These are phyloP conservation scores for Drepana arcuata DNA, from an alignment of 1,140 invertebrate species.

Conservation along the genomic window DNA sequence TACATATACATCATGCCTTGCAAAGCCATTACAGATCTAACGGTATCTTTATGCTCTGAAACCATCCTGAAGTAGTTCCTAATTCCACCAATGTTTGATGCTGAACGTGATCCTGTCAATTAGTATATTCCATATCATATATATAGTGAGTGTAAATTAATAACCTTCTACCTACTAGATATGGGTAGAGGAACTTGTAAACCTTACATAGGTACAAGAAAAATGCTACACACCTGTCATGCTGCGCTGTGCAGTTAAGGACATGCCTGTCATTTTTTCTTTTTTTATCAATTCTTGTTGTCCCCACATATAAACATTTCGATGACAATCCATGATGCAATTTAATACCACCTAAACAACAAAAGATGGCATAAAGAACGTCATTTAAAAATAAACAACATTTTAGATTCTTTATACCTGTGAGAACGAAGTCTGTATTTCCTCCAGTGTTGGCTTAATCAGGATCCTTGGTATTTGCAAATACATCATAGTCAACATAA, in stretches of 20 bases:
- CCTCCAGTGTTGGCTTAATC: conserved; percentile 77
- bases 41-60: conserved; percentile 85
- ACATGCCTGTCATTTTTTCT: conserved; percentile 20
- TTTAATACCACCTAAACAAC: conserved; percentile 62
- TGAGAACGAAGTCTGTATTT: conserved; percentile 80
- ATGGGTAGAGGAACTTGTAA: too few species aligned
- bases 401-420: too few species aligned
- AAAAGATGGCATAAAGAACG: too few species aligned
- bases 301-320: conserved; percentile 81
- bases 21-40: conserved; percentile 79
- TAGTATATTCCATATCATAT: not conserved
- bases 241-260: conserved; percentile 24
- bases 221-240: conserved; percentile 25
- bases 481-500: conserved; percentile 75
- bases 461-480: conserved; percentile 76
- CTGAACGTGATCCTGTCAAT: conserved; percentile 32
- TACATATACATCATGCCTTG: conserved; percentile 78
- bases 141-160: too few species aligned
- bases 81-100: conserved; percentile 36
- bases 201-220: too few species aligned
- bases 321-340: conserved; percentile 76
- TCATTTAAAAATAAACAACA: too few species aligned
- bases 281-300: conserved; percentile 62
- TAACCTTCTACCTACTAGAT: too few species aligned
- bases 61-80: conserved; percentile 82